These are phyloP conservation scores for Hemiprocne comata DNA, from an alignment of 2,113 vertebrate genomes.

Conservation along the genomic window DNA sequence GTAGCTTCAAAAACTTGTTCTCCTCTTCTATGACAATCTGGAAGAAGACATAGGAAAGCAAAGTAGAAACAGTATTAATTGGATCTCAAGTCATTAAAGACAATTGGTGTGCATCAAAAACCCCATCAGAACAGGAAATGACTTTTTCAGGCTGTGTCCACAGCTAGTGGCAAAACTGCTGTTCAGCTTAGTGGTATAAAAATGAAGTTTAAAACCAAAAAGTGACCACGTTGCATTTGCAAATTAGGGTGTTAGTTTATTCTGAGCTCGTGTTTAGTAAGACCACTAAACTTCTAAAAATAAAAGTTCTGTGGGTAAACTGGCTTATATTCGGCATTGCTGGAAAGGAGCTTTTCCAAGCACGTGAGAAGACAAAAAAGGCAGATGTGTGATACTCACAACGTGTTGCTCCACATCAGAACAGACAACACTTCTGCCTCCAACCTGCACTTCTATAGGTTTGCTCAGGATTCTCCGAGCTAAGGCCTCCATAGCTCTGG, in stretches of 20 bases:
- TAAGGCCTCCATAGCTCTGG: conserved; percentile 97
- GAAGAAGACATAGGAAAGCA: conserved; percentile 26
- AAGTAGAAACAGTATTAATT: neutral
- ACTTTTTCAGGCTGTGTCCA: neutral
- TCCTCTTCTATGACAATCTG: conserved; percentile 98
- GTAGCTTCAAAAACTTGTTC: conserved; percentile 95
- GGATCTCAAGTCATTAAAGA: neutral
- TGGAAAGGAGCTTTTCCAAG: neutral
- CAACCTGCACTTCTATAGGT: conserved; percentile 96
- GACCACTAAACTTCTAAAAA: neutral
- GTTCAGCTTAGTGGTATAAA: neutral
- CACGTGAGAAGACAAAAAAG: fast-evolving
- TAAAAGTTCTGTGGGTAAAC: neutral
- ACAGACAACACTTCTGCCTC: conserved; percentile 95
- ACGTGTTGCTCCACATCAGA: conserved; percentile 97
- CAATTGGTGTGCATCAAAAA: neutral
- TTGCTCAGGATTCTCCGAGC: conserved; percentile 93
- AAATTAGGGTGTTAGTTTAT: neutral
- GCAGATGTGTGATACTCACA: conserved; percentile 72
- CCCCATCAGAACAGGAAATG: neutral
- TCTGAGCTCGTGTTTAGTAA: neutral
- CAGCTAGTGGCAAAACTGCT: neutral
- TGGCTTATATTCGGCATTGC: neutral
- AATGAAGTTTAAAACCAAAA: neutral
- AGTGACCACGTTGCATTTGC: neutral